Evolutionary conservation across 2,888 invertebrate genomes (phyloP).

Genomic region (Drosophila emarginata): DNA sequence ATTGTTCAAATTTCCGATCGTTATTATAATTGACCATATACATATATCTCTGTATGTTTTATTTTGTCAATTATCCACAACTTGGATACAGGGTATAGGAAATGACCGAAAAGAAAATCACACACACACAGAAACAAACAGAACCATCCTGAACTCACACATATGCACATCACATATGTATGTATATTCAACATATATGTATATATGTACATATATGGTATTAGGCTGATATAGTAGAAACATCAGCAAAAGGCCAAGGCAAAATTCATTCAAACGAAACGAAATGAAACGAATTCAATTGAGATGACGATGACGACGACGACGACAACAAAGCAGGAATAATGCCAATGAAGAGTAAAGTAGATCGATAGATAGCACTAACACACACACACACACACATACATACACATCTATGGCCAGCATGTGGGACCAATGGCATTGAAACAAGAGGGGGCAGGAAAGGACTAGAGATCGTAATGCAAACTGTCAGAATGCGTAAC

Average conservation of each 20-base stretch:
- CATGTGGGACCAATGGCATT: constrained; percentile 51
- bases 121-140: too few species aligned
- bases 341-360: constrained; percentile 78
- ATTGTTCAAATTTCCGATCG: too few species aligned
- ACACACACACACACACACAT: constrained; percentile 36
- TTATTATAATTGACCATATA: not conserved
- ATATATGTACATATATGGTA: constrained; percentile 20
- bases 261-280: constrained; percentile 78
- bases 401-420: constrained; percentile 37
- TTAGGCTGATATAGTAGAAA: constrained; percentile 66
- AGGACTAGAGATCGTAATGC: constrained; percentile 72
- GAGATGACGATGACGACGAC: constrained; percentile 61
- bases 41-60: too few species aligned
- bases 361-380: constrained; percentile 75
- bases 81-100: not conserved
- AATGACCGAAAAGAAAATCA: constrained; percentile 19
- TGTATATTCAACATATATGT: constrained; percentile 2
- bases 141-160: constrained; percentile 14
- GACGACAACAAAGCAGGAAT: constrained; percentile 55
- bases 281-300: constrained; percentile 80
- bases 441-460: not conserved
- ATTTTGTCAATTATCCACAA: not conserved
- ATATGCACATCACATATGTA: constrained; percentile 17
- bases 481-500: constrained; percentile 79
- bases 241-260: constrained; percentile 68